Base-by-base conservation (phyloP, 2,113 vertebrate species). In the Pelobates fuscus region DNA sequence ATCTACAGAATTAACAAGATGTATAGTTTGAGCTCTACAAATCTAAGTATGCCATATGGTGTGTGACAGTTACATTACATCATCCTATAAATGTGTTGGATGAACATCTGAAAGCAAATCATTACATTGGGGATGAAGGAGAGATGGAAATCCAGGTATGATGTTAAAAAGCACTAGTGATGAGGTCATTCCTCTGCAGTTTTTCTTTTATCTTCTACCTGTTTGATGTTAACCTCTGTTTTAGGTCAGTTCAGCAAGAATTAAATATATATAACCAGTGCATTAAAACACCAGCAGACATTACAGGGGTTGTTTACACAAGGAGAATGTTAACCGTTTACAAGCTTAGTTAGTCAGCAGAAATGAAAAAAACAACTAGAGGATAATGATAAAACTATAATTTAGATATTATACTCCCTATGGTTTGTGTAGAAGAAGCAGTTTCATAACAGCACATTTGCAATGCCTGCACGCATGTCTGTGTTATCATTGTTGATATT, bases 1-100 rank as follows among this genome's bases (percentile, higher is more conserved):
- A 11, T 29, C 17, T 52, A 25, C 11, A 17, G 24, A 60, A 46
- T 49, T 49, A 67, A 52, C 44, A 67, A 67, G 44, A 52, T 52
- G 17, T 26, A 6, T 27, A n/a, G 24, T 24, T 23, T 67, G 18
- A 49, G 18, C 44, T n/a, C 44, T 52, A 20, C 24, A 46, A 67
- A 18, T n/a, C 14, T 67, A 52, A 27, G 52, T 52, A 52, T 52
- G 44, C 44, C 65, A 67, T 52, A 29, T 67, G 24, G 43, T 52
- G 7, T 41, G 65, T 67, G 65, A 67, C 44, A 67, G 43, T 27
- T 46, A 11, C 11, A 67, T 67, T 26, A 67, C 65, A 67, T 67
- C 65, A 67, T 18, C 25, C 43, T 67, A 67, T 52, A 52, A 67
- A 67, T 26, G 23, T 67, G 65, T 20, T 67, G 44, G 65, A 67